Conservation (phyloP, 1,140 invertebrate species). For the Chironomus tepperi region DNA sequence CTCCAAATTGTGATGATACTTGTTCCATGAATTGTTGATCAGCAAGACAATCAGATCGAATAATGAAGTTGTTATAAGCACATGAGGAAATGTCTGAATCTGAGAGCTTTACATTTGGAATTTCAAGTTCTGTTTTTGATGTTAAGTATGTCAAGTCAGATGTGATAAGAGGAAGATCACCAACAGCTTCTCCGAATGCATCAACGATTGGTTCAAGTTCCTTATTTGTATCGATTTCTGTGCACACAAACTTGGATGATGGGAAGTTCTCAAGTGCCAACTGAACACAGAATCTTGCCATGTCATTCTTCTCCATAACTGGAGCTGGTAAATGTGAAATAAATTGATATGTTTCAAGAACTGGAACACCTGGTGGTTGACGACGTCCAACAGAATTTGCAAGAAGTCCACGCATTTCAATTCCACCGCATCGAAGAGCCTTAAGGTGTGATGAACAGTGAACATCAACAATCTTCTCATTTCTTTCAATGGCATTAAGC, state of each 20-base stretch:
- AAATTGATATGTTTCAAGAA: constrained; percentile 68
- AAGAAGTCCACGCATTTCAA: constrained; percentile 59
- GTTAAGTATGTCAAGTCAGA: constrained; percentile 41
- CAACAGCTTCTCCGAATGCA: constrained; percentile 46
- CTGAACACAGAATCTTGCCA: constrained; percentile 45
- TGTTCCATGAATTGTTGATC: constrained; percentile 32
- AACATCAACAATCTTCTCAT: constrained; percentile 36
- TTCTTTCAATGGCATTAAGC: constrained; percentile 28
- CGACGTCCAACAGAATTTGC: constrained; percentile 64
- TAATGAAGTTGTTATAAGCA: constrained; percentile 46
- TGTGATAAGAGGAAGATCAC: constrained; percentile 49
- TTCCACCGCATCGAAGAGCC: constrained; percentile 49
- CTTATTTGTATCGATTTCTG: constrained; percentile 44
- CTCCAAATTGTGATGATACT: constrained; percentile 33
- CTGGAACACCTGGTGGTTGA: constrained; percentile 51
- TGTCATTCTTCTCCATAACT: constrained; percentile 36
- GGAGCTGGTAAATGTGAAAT: constrained; percentile 51
- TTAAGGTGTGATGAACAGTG: constrained; percentile 34
- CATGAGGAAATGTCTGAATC: constrained; percentile 50
- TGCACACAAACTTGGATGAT: constrained; percentile 57
- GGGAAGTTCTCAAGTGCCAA: constrained; percentile 68
- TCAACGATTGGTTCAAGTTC: constrained; percentile 42
- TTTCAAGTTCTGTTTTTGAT: constrained; percentile 41
- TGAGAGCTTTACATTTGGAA: constrained; percentile 49
- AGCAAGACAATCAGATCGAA: constrained; percentile 42